Evolutionary conservation across 2,113 vertebrate genomes (phyloP).

Genomic region (Leptobrachium ailaonicum): DNA sequence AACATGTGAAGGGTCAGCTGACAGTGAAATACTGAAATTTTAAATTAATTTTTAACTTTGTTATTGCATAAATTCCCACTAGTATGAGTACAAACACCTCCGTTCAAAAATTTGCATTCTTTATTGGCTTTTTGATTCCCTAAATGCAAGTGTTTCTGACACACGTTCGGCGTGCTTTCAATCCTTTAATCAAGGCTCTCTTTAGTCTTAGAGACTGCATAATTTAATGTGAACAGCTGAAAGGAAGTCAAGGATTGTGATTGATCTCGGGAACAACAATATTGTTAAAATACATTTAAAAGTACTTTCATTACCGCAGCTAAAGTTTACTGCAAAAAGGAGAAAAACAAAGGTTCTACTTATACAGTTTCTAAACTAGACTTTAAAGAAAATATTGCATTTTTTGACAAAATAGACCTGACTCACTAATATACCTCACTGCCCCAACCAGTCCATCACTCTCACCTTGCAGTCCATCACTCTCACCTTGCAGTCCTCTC

Average conservation of each 20-base stretch:
- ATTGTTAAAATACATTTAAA: background rate
- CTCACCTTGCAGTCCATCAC: no score
- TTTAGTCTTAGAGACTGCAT: slow-evolving; percentile 25
- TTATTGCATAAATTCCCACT: background rate
- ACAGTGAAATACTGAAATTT: background rate
- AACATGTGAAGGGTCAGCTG: background rate
- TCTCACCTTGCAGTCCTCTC: no score
- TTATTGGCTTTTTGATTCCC: slow-evolving; percentile 8
- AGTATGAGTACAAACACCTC: background rate
- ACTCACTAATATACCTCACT: no score
- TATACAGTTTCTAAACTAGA: no score
- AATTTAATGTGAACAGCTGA: slow-evolving; percentile 26
- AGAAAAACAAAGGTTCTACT: background rate
- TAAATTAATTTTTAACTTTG: slow-evolving; percentile 1
- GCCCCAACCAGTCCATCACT: no score
- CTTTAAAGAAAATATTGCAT: no score
- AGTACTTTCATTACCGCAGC: background rate
- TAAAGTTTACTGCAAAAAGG: background rate
- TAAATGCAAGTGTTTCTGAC: slow-evolving; percentile 17
- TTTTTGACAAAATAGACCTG: no score
- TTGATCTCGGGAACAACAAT: slow-evolving; percentile 11
- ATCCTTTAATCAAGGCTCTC: slow-evolving; percentile 27
- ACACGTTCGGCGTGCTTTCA: slow-evolving; percentile 29
- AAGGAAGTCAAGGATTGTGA: slow-evolving; percentile 13
- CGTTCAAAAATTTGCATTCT: slow-evolving; percentile 14